phyloP scores from a whole-genome alignment of 2,797 vertebrate species.

The Megaceryle alcyon region DNA sequence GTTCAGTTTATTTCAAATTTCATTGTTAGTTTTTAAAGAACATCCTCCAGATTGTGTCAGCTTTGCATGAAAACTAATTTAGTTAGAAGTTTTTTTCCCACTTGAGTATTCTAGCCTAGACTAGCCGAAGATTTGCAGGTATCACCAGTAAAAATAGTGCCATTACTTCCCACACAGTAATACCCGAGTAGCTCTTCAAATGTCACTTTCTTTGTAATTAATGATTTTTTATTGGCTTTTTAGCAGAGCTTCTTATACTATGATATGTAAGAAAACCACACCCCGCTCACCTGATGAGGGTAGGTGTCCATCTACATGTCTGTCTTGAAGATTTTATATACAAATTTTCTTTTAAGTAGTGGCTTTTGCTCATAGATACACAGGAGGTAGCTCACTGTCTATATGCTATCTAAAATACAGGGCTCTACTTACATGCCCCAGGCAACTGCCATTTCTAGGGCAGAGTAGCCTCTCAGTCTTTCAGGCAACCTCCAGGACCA shows the following conservation, averaged over 20 bases:
- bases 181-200: conserved; percentile 17
- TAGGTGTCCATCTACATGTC: neutral
- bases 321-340: neutral
- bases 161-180: neutral
- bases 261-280: neutral
- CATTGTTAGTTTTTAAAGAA: conserved; percentile 66
- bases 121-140: neutral
- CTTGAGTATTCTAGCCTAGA: neutral
- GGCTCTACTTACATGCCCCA: fast-evolving
- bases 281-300: neutral
- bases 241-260: neutral
- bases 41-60: conserved; percentile 49
- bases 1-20: conserved; percentile 73
- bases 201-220: neutral
- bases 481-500: neutral
- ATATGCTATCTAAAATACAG: neutral
- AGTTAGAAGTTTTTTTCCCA: conserved; percentile 10
- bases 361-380: neutral
- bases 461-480: neutral
- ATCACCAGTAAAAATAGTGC: conserved; percentile 11
- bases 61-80: conserved; percentile 44
- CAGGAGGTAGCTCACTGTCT: neutral
- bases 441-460: neutral
- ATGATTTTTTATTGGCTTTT: neutral
- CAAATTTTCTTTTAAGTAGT: neutral